Evolutionary conservation across 2,888 invertebrate species (phyloP), one percentile per base, ranked within the genome.

Genomic region (Serrognathus titanus): DNA sequence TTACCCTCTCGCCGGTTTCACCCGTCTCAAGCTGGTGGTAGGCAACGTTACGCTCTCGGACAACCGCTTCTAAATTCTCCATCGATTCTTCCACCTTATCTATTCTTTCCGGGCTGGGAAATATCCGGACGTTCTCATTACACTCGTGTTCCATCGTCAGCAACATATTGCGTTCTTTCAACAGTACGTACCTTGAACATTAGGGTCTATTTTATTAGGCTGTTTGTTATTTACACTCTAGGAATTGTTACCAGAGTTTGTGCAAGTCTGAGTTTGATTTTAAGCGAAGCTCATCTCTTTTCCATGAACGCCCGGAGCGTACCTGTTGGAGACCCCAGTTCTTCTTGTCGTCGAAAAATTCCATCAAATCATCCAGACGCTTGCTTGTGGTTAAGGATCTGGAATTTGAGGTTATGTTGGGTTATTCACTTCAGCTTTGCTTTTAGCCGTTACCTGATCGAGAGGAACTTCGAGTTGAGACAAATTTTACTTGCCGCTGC

Each of bases 81-180:
- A 99, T 99, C 12, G 97, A 96, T 66, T 92, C 90, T 72, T 92
- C 86, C 0, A 97, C 92, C 83, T 97, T 97, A 70, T 96, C 95
- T 51, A 95, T 80, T 68, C 97, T 83, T 78, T 98, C 97, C 2
- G 96, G 95, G 78, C 85, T 95, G 1, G 97, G 94, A 75, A 97
- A 92, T 5, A 88, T 63, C 72, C 84, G 80, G 62, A 79, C 77
- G 70, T 86, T 80, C 40, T 83, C 77, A 49, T 87, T 85, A 76
- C 85, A 84, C 74, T 89, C 90, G 60, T 92, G 85, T 78, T 97
- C 93, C 97, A 98, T 97, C 1, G 98, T 97, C 61, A 94, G 78
- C 12, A 99, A 80, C 97, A 98, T 97, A 76, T 99, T 99, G 53
- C 89, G 83, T 78, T 99, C 99, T 79, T 98, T 99, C 51, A 97